phyloP scores from a whole-genome alignment of 30 jellyfish, hydroid and myxozoan species.

The Sanderia malayensis region DNA sequence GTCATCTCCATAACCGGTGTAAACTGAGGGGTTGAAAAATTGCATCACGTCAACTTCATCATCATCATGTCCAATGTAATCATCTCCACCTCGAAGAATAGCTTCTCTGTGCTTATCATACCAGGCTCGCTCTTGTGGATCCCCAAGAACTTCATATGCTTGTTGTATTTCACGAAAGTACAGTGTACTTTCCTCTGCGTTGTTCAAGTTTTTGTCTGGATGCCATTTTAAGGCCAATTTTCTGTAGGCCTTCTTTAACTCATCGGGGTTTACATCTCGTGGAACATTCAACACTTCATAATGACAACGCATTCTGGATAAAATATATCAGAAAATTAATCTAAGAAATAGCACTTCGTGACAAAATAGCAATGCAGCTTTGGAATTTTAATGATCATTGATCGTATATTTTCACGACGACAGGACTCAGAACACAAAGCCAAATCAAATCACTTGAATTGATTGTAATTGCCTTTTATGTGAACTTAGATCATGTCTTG shows the following conservation, averaged over 20 bases:
- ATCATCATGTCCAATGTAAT: constrained; percentile 25
- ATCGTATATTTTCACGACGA: no score
- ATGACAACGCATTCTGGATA: constrained; percentile 92
- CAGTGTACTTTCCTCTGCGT: constrained; percentile 74
- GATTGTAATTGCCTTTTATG: no score
- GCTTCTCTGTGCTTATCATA: constrained; percentile 95
- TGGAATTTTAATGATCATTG: no score
- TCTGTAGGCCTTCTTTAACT: constrained; percentile 80
- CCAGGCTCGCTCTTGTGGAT: constrained; percentile 95
- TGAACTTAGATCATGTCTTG: no score
- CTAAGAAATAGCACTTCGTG: no score
- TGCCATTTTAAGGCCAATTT: constrained; percentile 85
- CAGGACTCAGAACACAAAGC: no score
- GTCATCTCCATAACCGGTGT: constrained; percentile 79
- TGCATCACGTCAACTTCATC: constrained; percentile 73
- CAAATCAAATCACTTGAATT: no score
- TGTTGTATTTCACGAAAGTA: constrained; percentile 75
- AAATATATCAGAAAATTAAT: no score
- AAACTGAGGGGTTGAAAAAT: constrained; percentile 68
- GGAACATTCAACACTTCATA: constrained; percentile 90
- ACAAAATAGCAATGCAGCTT: no score
- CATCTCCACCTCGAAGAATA: constrained; percentile 76
- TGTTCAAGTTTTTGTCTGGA: constrained; percentile 95
- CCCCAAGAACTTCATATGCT: constrained; percentile 95
- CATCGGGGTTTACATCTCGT: constrained; percentile 69